A percentile compares a stretch with the other conserved stretches of the same genome.
Evolutionary conservation across 2,888 invertebrate species (phyloP).

Genomic region (Parelbella ahira): DNA sequence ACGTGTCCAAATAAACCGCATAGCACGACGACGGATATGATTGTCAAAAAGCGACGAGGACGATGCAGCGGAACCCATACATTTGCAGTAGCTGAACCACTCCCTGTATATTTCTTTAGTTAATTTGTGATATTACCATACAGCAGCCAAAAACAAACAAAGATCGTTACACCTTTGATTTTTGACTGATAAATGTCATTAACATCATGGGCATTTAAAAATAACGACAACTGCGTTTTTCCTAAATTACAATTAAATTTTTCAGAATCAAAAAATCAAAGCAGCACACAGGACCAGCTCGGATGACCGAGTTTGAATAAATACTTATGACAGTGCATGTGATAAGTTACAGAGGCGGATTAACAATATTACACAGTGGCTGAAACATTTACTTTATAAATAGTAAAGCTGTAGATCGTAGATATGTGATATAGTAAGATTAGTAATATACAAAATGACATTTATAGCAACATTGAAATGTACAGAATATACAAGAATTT

Average conservation of each 20-base stretch:
- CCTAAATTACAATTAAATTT: constrained; percentile 4
- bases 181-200: too few relatives aligned
- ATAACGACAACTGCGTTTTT: too few relatives aligned
- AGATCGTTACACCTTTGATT: too few relatives aligned
- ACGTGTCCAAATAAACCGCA: constrained; percentile 59
- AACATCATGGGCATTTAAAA: too few relatives aligned
- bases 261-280: constrained; percentile 10
- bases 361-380: constrained; percentile 18
- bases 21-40: constrained; percentile 35
- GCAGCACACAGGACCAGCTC: constrained; percentile 12
- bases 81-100: constrained; percentile 6
- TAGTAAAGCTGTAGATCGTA: constrained; percentile 19
- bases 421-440: constrained; percentile 25
- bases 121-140: too few relatives aligned
- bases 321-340: constrained; percentile 6
- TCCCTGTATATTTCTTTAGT: constrained; percentile 15
- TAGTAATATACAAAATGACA: constrained; percentile 20
- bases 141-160: too few relatives aligned
- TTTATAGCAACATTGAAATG: constrained; percentile 43
- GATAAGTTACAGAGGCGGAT: constrained; percentile 23
- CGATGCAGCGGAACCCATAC: constrained; percentile 14
- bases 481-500: constrained; percentile 58
- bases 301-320: constrained; percentile 3
- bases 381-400: constrained; percentile 12
- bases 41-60: constrained; percentile 33